phyloP scores from a whole-genome alignment of 1,140 invertebrate genomes.

The Araneus ventricosus region DNA sequence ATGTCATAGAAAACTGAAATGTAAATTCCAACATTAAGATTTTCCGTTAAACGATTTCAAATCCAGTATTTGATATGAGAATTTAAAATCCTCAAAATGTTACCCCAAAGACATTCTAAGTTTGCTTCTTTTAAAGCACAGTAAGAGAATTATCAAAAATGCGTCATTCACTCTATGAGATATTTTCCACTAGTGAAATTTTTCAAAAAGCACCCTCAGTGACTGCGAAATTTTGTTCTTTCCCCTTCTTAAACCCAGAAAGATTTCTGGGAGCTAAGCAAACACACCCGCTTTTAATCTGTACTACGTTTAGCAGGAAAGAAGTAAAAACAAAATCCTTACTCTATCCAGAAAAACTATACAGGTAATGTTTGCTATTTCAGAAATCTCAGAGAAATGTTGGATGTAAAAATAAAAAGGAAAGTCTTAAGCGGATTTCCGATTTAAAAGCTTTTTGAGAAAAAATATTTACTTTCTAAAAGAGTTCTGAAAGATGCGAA shows the following conservation, averaged over 20 bases:
- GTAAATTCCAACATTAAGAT: too few relatives aligned
- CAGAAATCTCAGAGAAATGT: background rate
- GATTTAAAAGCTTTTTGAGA: constrained; percentile 1
- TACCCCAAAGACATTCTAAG: too few relatives aligned
- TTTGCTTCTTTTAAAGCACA: too few relatives aligned
- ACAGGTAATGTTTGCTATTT: constrained; percentile 34
- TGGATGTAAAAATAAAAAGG: background rate
- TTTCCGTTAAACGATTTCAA: too few relatives aligned
- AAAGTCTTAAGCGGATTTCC: constrained; percentile 13
- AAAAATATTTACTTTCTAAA: constrained; percentile 22
- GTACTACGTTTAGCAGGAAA: background rate
- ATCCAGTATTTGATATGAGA: too few relatives aligned
- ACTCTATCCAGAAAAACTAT: background rate
- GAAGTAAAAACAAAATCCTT: constrained; percentile 1
- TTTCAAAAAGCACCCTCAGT: background rate
- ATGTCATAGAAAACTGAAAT: too few relatives aligned
- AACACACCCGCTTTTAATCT: background rate
- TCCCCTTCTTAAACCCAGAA: background rate
- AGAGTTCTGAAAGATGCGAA: background rate
- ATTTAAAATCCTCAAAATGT: too few relatives aligned
- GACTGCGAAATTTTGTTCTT: background rate
- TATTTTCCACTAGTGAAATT: background rate
- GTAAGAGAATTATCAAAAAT: too few relatives aligned
- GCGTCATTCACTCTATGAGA: too few relatives aligned
- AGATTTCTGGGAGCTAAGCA: background rate